phyloP scores from a whole-genome alignment of 1,140 invertebrate species.

The Drosophila mojavensis region DNA sequence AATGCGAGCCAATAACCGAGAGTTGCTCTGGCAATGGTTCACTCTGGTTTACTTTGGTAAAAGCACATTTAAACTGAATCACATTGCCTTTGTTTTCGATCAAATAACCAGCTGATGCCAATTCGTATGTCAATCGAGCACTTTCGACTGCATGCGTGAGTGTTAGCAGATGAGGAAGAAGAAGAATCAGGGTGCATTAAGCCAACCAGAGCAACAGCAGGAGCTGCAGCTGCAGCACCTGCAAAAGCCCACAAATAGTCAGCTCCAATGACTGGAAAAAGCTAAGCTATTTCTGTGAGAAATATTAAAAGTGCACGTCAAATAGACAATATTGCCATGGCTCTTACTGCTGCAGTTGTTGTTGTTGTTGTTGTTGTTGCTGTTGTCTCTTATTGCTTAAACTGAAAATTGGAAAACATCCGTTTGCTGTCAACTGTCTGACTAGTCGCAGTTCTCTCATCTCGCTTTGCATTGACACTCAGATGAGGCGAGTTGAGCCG shows the following conservation, averaged over 20 bases:
- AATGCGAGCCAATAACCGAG: not conserved
- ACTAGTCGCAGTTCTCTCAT: conserved; percentile 31
- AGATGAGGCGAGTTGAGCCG: not conserved
- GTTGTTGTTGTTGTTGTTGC: conserved; percentile 2
- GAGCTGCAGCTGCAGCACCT: conserved; percentile 5
- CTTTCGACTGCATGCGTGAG: conserved; percentile 7
- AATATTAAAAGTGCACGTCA: conserved; percentile 75
- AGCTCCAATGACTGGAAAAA: not conserved
- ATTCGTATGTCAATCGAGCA: conserved; percentile 27
- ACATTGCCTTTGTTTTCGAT: not conserved
- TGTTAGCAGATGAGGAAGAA: not conserved
- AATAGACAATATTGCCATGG: conserved; percentile 65
- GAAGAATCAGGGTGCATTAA: not conserved
- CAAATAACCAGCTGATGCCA: conserved; percentile 34
- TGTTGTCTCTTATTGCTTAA: conserved; percentile 48
- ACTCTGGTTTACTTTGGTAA: not conserved
- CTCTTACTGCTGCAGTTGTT: conserved; percentile 2
- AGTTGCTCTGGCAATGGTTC: not conserved
- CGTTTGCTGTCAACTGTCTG: conserved; percentile 34
- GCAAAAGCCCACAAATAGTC: not conserved
- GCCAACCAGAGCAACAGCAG: not conserved
- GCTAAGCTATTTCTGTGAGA: conserved; percentile 40
- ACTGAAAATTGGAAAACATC: conserved; percentile 61
- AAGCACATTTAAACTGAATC: not conserved
- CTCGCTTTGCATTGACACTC: conserved; percentile 45